Evolutionary conservation across 2,113 vertebrate species (phyloP), one percentile per base, ranked within the genome.

Genomic region (Diphyllodes magnificus): DNA sequence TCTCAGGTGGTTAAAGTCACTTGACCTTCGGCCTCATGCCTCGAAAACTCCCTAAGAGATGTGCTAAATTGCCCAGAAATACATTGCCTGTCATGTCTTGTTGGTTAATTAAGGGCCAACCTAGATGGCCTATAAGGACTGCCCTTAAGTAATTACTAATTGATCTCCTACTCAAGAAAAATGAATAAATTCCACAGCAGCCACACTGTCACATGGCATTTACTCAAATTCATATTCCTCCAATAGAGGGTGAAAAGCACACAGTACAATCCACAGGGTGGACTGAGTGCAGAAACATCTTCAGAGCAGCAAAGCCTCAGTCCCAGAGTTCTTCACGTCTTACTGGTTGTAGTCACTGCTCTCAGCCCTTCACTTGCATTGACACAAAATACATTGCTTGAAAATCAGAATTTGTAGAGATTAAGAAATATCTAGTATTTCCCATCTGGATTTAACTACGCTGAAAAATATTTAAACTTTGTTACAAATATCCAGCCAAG

Each of bases 61-160:
- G 97, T 91, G 96, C 97, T 98, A 98, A 98, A 98, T 98, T 97
- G 97, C 84, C 97, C 95, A 97, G 97, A 98, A 98, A 98, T 97
- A 76, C 90, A 98, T 95, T 96, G 96, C 97, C 95, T 98, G 96
- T 98, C 97, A 98, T 94, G 85, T 97, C 96, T 97, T 97, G 96
- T 97, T 98, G 97, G 93, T 98, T 97, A 98, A 98, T 98, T 97
- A 98, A 98, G 95, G 96, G 88, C 93, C 95, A 98, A 30, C 90
- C 78, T 95, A 91, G 94, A 96, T 95, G 75, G 92, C 93, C 95
- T 93, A 83, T 97, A 97, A 94, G 82, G 92, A 97, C 91, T 96
- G 94, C 94, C 94, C 94, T 94, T 88, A 92, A 97, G 97, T 97
- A 96, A 97, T 92, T 97, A 95, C 96, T 97, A 97, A 96, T 94